Base-by-base conservation (phyloP, 1,140 invertebrate genomes). In the Diorhabda carinulata region DNA sequence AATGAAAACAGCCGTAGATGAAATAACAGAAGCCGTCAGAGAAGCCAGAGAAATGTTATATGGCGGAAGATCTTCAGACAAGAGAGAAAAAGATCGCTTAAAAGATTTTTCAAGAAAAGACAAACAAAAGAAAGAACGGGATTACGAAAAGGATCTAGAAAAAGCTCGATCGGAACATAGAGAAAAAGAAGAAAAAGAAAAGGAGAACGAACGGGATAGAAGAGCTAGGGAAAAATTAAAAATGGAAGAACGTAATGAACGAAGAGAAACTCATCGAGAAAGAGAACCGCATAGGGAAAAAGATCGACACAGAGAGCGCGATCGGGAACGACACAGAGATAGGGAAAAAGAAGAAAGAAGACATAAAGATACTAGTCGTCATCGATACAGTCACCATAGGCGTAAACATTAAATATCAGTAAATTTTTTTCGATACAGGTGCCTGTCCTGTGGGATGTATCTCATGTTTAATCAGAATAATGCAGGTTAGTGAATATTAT, bases 1-100 rank as follows among this genome's bases (percentile, higher is more conserved):
- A 77, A 79, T 89, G 44, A 87, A 87, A 64, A 83, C 86, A 74
- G 87, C 88, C 0, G 86, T 87, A 5, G 84, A 87, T 67, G 88
- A 89, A 76, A 87, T 89, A 74, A 84, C 83, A 40, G 83, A 67
- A 8, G 43, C 70, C 3, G 73, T 81, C 5, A 71, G 76, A 61
- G 68, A 73, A 56, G 68, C 70, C 9, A 78, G 77, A 52, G 79
- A 80, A 52, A 76, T 78, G 59, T 70, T 78, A 5, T 67, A 70
- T 57, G 58, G 65, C 43, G 71, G 70, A 2, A 44, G 71, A 9
- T 8, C 65, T 57, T 80, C 44, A 77, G 78, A 72, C 77, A 73
- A 64, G 75, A 79, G 56, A 82, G 83, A 42, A 80, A 79, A 10
- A 82, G 82, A 66, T 81, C 6, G 58, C 2, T 25, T 40, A 9